These are phyloP conservation scores for Theristicus caerulescens DNA, from an alignment of 2,113 vertebrate species.

Conservation along the genomic window DNA sequence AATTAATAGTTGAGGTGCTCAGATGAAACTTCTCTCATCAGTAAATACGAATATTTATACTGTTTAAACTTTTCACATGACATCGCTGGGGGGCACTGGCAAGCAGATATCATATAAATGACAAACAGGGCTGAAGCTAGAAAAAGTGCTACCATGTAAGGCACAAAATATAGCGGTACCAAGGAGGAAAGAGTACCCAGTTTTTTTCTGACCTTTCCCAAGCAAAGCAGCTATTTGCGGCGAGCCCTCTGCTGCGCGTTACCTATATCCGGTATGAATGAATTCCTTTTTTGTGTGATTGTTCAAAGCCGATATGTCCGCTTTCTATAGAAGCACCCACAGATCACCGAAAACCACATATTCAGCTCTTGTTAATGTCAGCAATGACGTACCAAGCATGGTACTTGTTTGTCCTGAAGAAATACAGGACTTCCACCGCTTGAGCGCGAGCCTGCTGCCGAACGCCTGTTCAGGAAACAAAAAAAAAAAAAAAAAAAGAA, in stretches of 20 bases:
- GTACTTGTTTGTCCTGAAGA: slow-evolving; percentile 57
- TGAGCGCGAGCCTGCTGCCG: neutral
- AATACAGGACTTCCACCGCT: slow-evolving; percentile 50
- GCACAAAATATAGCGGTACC: neutral
- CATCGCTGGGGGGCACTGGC: neutral
- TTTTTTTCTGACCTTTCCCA: slow-evolving; percentile 33
- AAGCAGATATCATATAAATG: neutral
- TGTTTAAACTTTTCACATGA: neutral
- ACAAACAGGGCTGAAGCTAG: neutral
- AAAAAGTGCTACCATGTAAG: slow-evolving; percentile 35
- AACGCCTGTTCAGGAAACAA: slow-evolving; percentile 26
- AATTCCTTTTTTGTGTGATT: slow-evolving; percentile 21
- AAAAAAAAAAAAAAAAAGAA: neutral
- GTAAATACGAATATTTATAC: neutral
- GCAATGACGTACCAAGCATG: slow-evolving; percentile 60
- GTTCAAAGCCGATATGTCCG: slow-evolving; percentile 31
- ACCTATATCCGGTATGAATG: slow-evolving; percentile 65
- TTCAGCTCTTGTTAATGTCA: slow-evolving; percentile 63
- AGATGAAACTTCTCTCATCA: neutral
- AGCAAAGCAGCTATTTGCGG: neutral
- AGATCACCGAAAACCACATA: slow-evolving; percentile 55
- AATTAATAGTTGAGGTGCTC: neutral
- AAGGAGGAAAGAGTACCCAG: neutral
- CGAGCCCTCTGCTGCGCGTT: neutral
- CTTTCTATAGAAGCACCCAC: slow-evolving; percentile 65